Conservation (phyloP, 2,797 vertebrate species). For the Hapalemur alaotrensis region DNA sequence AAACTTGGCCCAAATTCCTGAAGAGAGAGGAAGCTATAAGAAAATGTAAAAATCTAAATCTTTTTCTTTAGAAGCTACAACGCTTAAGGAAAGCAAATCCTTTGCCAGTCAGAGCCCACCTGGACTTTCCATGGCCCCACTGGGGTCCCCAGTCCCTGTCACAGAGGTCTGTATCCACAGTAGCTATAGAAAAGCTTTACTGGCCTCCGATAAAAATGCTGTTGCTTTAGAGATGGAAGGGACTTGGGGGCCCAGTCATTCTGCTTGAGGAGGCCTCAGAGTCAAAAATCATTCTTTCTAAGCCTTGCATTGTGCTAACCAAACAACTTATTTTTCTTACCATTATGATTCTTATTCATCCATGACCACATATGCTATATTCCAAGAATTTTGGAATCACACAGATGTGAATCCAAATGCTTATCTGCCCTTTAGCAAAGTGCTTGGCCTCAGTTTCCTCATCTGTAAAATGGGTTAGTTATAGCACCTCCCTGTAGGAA, state of each 20-base stretch:
- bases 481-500: not conserved
- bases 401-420: not conserved
- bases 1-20: not conserved
- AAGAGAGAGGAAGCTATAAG: not conserved
- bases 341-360: not conserved
- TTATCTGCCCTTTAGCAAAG: not conserved
- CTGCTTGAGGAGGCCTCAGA: not conserved
- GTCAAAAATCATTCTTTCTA: not conserved
- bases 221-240: not conserved
- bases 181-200: not conserved
- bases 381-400: not conserved
- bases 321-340: not conserved
- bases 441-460: not conserved
- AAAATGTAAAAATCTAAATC: not conserved
- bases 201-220: not conserved
- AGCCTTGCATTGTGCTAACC: not conserved
- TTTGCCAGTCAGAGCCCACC: not conserved
- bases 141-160: not conserved
- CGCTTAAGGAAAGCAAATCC: not conserved
- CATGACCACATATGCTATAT: not conserved
- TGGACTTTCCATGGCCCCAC: not conserved
- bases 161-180: not conserved
- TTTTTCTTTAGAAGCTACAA: not conserved
- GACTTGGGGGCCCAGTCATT: not conserved
- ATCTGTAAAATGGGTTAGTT: not conserved